Percentiles rank a stretch among this genome's conserved stretches.
Evolutionary conservation across 2,113 vertebrate species (phyloP).

Genomic region (Macrotis lagotis): DNA sequence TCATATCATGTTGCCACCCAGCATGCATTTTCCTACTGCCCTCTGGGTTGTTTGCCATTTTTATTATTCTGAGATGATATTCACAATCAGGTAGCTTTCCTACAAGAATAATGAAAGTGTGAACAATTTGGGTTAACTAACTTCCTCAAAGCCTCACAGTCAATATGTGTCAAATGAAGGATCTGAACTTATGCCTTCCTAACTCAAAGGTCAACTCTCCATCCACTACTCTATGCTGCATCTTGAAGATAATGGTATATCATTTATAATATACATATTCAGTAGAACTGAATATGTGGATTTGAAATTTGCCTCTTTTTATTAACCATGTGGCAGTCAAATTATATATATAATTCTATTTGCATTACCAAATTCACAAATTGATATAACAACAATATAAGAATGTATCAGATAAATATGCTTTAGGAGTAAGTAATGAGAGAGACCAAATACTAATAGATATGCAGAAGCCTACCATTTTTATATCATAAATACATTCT

Average conservation of each 20-base stretch:
- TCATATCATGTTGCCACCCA: background rate
- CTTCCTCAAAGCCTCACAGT: background rate
- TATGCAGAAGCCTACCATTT: too few species aligned
- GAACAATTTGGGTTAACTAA: background rate
- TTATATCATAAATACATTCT: too few species aligned
- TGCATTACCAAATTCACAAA: too few species aligned
- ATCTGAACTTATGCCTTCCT: background rate
- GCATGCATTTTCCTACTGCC: background rate
- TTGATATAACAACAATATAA: too few species aligned
- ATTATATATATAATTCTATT: too few species aligned
- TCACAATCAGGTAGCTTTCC: background rate
- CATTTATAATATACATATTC: too few species aligned
- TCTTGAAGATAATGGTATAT: background rate
- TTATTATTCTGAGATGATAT: background rate
- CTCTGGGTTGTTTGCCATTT: background rate
- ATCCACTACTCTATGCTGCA: background rate
- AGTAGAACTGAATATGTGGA: too few species aligned
- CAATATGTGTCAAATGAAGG: background rate
- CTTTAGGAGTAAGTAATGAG: too few species aligned
- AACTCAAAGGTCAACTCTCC: background rate
- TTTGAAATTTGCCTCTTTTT: too few species aligned
- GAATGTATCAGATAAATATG: too few species aligned
- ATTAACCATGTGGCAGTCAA: too few species aligned
- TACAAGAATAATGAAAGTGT: background rate
- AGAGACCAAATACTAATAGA: too few species aligned